Conservation (phyloP, 2,113 vertebrate species). For the Gracilinanus agilis region DNA sequence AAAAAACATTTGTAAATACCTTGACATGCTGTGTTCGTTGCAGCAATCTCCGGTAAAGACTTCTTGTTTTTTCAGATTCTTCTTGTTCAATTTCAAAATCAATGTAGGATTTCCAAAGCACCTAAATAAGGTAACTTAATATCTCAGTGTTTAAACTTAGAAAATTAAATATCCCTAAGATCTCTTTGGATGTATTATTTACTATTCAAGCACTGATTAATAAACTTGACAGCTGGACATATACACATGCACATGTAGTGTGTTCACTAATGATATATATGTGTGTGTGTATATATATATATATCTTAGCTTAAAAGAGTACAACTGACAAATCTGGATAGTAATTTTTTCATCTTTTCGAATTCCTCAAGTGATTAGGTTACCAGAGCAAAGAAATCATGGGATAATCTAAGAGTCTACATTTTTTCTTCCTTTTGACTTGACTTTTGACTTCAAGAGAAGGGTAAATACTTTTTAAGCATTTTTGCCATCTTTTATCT, state of each 20-base stretch:
- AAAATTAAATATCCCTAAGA: conserved; percentile 6
- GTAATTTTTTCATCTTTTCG: not conserved
- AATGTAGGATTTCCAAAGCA: conserved; percentile 99
- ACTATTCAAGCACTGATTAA: not conserved
- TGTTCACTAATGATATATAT: not conserved
- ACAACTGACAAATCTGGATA: not conserved
- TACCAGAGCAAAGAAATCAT: not conserved
- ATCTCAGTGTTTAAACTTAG: conserved; percentile 36
- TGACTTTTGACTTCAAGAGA: not conserved
- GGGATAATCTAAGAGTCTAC: not conserved
- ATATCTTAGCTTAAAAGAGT: not conserved
- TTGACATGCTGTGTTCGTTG: conserved; percentile 98
- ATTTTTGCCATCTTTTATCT: not conserved
- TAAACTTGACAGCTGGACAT: not conserved
- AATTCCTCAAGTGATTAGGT: not conserved
- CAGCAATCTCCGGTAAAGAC: conserved; percentile 93
- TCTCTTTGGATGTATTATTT: no score
- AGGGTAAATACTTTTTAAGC: not conserved
- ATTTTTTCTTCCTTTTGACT: not conserved
- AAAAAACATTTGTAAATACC: conserved; percentile 79
- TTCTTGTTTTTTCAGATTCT: conserved; percentile 95
- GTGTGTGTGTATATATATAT: no score
- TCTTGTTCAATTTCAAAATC: conserved; percentile 99
- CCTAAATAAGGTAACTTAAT: conserved; percentile 83
- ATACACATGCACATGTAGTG: not conserved